Evolutionary conservation across 2,888 invertebrate genomes (phyloP).

Genomic region (Troides aeacus): DNA sequence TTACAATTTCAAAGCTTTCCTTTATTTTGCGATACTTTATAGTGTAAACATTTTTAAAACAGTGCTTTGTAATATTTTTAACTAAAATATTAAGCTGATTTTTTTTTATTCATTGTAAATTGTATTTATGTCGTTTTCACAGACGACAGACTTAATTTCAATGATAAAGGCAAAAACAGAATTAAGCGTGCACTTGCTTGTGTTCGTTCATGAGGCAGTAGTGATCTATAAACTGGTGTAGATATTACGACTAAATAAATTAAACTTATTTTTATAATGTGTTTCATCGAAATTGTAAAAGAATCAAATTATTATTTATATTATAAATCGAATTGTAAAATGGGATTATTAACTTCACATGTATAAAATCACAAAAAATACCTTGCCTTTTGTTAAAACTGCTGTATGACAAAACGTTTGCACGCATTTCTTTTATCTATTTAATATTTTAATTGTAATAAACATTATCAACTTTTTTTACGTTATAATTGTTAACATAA

Average conservation of each 20-base stretch:
- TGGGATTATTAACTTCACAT: no score
- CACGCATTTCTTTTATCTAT: no score
- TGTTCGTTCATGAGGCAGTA: neutral
- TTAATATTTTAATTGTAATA: neutral
- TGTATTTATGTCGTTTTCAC: neutral
- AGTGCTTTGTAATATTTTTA: neutral
- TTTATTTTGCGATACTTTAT: slow-evolving; percentile 13
- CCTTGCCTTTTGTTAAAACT: no score
- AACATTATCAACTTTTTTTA: neutral
- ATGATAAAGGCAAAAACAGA: neutral
- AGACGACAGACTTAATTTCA: neutral
- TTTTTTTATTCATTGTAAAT: slow-evolving; percentile 2
- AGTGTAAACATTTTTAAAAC: neutral
- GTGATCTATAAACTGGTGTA: neutral
- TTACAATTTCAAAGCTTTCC: neutral
- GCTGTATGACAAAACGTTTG: no score
- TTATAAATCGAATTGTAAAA: neutral
- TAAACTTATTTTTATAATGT: slow-evolving; percentile 1
- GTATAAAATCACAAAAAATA: no score
- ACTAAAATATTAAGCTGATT: neutral
- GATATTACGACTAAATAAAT: neutral
- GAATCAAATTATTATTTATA: neutral
- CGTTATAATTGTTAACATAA: neutral
- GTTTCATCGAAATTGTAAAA: neutral
- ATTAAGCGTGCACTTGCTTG: neutral